Evolutionary conservation across 2,113 vertebrate species (phyloP), one percentile per base, ranked within the genome.

Genomic region (Esox niger): DNA sequence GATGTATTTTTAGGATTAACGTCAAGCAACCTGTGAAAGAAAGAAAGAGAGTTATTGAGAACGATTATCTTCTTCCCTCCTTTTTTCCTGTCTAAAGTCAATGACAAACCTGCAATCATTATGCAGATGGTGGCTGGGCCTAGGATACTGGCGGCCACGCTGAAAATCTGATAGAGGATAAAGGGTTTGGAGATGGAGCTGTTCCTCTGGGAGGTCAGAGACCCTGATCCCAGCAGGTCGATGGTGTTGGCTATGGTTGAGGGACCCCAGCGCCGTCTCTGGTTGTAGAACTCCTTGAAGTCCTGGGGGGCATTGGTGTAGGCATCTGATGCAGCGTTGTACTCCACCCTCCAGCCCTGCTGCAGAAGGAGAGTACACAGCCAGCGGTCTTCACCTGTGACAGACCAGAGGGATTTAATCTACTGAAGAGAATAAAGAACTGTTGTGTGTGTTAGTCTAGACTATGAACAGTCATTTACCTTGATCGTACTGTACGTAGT

Each of bases 271-370:
- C 90, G 83, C 0, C 83, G 77, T 6, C 91, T n/a, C n/a, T n/a
- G n/a, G n/a, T n/a, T n/a, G n/a, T n/a, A n/a, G n/a, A n/a, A n/a
- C n/a, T n/a, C n/a, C n/a, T n/a, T n/a, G n/a, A n/a, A n/a, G n/a
- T n/a, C n/a, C n/a, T n/a, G 87, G 0, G 91, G 90, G 27, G 90
- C 89, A 0, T 89, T 91, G 71, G 90, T 92, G 83, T 87, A 91
- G 64, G 90, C 90, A 27, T 92, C 90, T 4, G 90, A 85, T 0
- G 89, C 91, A 8, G 90, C 86, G 5, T 86, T 90, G 62, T 91
- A 92, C 79, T 91, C 90, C 54, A 92, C 88, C 64, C 88, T 88
- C 91, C 91, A 92, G 6, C 90, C 90, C 62, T 90, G 90, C 69
- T 90, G 90, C 47, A 91, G 59, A 29, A 92, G 31, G 90, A 89